A percentile compares a stretch with the other conserved stretches of the same genome.
These are phyloP conservation scores for Eremobia ochroleuca DNA, from an alignment of 2,888 invertebrate genomes.

Conservation along the genomic window DNA sequence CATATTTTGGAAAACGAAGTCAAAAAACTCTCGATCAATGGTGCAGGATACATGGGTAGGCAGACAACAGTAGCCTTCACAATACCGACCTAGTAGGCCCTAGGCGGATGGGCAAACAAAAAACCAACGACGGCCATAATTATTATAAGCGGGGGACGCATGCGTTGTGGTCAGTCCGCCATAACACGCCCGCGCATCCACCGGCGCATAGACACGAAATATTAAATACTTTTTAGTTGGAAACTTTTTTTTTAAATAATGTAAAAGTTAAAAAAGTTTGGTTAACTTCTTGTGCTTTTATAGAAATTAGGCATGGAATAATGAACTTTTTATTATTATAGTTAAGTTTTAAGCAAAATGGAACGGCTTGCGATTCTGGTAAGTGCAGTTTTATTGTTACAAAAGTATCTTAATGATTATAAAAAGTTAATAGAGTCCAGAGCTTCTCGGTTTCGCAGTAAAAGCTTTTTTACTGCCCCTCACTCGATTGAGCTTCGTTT, in stretches of 20 bases:
- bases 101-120: constrained; percentile 84
- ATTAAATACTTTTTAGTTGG: constrained; percentile 21
- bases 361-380: constrained; percentile 74
- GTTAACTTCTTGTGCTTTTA: constrained; percentile 74
- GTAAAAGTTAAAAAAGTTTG: constrained; percentile 71
- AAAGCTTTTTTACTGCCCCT: constrained; percentile 29
- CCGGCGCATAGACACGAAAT: constrained; percentile 55
- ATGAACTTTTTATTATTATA: constrained; percentile 76
- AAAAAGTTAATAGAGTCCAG: constrained; percentile 7
- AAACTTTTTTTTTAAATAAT: constrained; percentile 45
- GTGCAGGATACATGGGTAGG: constrained; percentile 48
- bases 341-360: constrained; percentile 69
- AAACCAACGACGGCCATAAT: constrained; percentile 86
- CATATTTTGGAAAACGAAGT: constrained; percentile 51
- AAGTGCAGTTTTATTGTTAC: constrained; percentile 63
- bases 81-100: constrained; percentile 68
- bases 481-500: constrained; percentile 17
- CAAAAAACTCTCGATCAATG: constrained; percentile 64
- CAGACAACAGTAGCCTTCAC: constrained; percentile 77
- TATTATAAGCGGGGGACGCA: constrained; percentile 86
- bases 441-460: constrained; percentile 25
- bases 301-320: constrained; percentile 64
- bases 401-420: not conserved
- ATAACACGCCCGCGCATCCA: constrained; percentile 75
- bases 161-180: constrained; percentile 80